Percentiles rank a stretch among this genome's conserved stretches.
Conservation (phyloP, 2,888 invertebrate species). For the Glomeris marginata region DNA sequence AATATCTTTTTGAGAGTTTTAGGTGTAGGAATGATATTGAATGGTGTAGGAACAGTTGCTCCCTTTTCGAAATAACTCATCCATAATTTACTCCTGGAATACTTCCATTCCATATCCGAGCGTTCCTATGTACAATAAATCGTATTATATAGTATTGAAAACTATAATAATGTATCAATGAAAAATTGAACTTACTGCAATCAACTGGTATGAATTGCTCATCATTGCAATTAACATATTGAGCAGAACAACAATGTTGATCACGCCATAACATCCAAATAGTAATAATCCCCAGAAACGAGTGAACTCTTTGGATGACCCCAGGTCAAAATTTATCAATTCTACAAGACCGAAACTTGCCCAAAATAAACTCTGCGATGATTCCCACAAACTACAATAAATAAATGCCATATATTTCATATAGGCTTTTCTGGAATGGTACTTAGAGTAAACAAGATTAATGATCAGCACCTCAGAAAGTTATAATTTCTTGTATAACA, state of each 20-base stretch:
- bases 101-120: conserved; percentile 93
- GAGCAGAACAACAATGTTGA: conserved; percentile 82
- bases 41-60: conserved; percentile 80
- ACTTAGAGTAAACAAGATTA: no score
- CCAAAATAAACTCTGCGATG: conserved; percentile 91
- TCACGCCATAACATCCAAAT: conserved; percentile 90
- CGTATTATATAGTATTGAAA: neutral
- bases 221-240: conserved; percentile 96
- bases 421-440: no score
- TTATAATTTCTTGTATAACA: no score
- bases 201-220: conserved; percentile 89
- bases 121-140: conserved; percentile 44
- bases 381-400: conserved; percentile 66
- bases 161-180: conserved; percentile 2
- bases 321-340: conserved; percentile 69
- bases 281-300: conserved; percentile 89
- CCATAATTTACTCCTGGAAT: conserved; percentile 85
- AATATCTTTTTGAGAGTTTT: conserved; percentile 40
- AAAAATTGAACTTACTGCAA: conserved; percentile 52
- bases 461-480: no score
- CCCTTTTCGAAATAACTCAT: conserved; percentile 90
- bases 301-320: conserved; percentile 75
- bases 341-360: conserved; percentile 88
- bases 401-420: no score
- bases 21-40: conserved; percentile 79